phyloP scores from a whole-genome alignment of 2,888 invertebrate species.

The Thelaira solivaga region DNA sequence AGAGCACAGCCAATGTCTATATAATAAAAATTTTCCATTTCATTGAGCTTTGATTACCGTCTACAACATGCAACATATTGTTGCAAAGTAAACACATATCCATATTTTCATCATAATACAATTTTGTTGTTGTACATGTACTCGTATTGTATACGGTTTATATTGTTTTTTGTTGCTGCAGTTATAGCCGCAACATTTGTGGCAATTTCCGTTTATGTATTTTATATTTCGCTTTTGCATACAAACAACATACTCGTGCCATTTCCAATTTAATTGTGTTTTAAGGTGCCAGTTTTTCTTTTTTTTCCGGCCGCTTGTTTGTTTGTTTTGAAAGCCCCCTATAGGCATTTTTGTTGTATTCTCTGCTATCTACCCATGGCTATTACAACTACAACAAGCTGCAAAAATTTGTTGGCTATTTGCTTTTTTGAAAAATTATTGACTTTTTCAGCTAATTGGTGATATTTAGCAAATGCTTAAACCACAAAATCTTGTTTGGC shows the following conservation, averaged over 20 bases:
- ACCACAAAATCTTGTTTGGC: conserved; percentile 62
- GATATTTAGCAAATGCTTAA: conserved; percentile 66
- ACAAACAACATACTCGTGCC: too few species aligned
- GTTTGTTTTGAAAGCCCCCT: background rate
- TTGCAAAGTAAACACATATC: conserved; percentile 7
- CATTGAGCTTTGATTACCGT: conserved; percentile 53
- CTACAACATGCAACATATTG: conserved; percentile 45
- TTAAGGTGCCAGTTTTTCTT: conserved; percentile 23
- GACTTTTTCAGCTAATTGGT: conserved; percentile 64
- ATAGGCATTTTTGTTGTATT: conserved; percentile 7
- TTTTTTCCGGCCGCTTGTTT: background rate
- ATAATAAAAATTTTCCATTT: conserved; percentile 53
- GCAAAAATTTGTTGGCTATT: conserved; percentile 11
- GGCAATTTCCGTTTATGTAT: conserved; percentile 50
- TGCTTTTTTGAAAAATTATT: conserved; percentile 44
- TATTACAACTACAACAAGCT: conserved; percentile 15
- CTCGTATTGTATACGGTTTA: too few species aligned
- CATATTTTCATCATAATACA: conserved; percentile 1
- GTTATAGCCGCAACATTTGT: conserved; percentile 56
- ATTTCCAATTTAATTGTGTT: conserved; percentile 30
- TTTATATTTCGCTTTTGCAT: conserved; percentile 21
- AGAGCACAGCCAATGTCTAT: background rate
- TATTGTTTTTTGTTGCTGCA: conserved; percentile 15
- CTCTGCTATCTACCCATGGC: background rate
- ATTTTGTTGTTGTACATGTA: background rate